Evolutionary conservation across 2,797 vertebrate species (phyloP), one percentile per base, ranked within the genome.

Genomic region (Diglossa cyanea): DNA sequence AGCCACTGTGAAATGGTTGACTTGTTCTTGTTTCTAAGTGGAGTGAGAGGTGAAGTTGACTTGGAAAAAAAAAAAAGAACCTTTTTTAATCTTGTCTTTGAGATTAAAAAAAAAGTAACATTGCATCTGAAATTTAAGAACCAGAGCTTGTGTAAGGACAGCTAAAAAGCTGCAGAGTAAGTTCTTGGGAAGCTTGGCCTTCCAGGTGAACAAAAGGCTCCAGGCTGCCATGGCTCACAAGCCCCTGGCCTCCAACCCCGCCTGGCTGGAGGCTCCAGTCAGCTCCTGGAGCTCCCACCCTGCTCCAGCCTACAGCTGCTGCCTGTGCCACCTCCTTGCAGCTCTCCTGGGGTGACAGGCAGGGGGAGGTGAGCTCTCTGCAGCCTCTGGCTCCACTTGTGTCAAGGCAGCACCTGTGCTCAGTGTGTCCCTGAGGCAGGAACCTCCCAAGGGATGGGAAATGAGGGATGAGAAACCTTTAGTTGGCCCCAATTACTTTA

Each of bases 271-370:
- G 35, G 6, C 19, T 65, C 17, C 1, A 1, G 9, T 31, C 8
- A 18, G 13, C 57, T 78, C n/a, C 24, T 5, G 6, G 33, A 17
- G 40, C 45, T 88, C 51, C 11, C 47, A 37, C 16, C 16, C 13
- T 13, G 5, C 30, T 61, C 35, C 61, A 62, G 12, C 53, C n/a
- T 37, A 2, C 0, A 4, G 17, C 21, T 86, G 40, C 30, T 72
- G 40, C n/a, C 54, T 5, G 14, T 5, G 3, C 19, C 3, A 0
- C 17, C 39, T 61, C 7, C 35, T 58, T 0, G 0, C 35, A 28
- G 39, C 68, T 37, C 16, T 74, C 4, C 14, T 19, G 26, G 24
- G 5, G 10, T n/a, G 26, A 31, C 0, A 1, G 33, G 17, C 30
- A 13, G 16, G 4, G 5, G 13, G 17, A 68, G 19, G 20, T 21